These are phyloP conservation scores for Thunnus maccoyii DNA, from an alignment of 2,113 vertebrate genomes.

Conservation along the genomic window DNA sequence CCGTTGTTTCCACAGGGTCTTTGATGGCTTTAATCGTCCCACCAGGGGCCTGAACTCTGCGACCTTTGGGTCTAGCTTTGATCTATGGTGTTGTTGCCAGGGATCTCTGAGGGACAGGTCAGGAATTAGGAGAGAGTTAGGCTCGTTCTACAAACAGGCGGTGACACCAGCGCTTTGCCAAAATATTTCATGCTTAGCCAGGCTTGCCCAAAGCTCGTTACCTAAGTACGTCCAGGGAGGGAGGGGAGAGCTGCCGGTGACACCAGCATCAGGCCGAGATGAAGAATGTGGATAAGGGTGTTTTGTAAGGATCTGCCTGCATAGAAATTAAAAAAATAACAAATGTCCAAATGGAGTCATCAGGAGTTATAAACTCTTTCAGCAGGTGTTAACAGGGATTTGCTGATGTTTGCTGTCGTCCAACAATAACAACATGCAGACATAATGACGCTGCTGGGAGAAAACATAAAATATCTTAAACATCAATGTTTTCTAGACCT, in stretches of 20 bases:
- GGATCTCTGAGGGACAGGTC: constrained; percentile 42
- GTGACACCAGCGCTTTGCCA: constrained; percentile 35
- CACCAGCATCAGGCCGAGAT: constrained; percentile 66
- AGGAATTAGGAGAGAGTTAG: constrained; percentile 53
- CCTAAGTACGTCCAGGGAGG: not conserved
- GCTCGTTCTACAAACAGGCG: constrained; percentile 35
- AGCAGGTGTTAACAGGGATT: constrained; percentile 32
- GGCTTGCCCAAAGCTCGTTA: constrained; percentile 36
- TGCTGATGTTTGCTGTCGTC: not conserved
- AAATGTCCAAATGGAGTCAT: constrained; percentile 35
- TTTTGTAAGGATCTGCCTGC: constrained; percentile 61
- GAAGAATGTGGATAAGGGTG: constrained; percentile 74
- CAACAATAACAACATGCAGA: constrained; percentile 16
- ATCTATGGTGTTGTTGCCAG: constrained; percentile 44
- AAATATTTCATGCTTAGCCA: constrained; percentile 56
- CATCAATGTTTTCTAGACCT: constrained; percentile 2
- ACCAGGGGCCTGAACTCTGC: constrained; percentile 58
- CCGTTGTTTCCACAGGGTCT: constrained; percentile 29
- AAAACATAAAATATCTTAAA: not conserved
- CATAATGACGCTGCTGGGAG: constrained; percentile 20
- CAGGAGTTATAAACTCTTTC: constrained; percentile 25
- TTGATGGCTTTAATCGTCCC: constrained; percentile 49
- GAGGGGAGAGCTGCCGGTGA: constrained; percentile 5
- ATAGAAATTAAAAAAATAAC: constrained; percentile 59
- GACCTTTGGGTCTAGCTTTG: constrained; percentile 60